These are phyloP conservation scores for Hemibagrus guttatus DNA, from an alignment of 2,797 vertebrate species.

Conservation along the genomic window DNA sequence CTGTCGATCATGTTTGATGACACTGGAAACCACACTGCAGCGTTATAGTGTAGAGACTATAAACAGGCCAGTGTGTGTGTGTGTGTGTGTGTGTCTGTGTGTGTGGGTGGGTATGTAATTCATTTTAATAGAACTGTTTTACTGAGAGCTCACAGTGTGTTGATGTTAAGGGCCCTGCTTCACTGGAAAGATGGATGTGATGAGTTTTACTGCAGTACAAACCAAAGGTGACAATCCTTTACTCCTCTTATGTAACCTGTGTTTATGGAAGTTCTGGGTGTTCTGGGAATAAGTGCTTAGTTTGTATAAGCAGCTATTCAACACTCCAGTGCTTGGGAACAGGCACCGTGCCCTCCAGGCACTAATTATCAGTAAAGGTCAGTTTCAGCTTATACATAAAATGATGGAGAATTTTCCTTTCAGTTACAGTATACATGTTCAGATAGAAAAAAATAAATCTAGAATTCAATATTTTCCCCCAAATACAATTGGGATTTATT, in stretches of 20 bases:
- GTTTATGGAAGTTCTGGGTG: constrained; percentile 36
- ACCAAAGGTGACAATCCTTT: constrained; percentile 25
- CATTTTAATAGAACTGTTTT: constrained; percentile 18
- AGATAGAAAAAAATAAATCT: background rate
- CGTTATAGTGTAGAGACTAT: constrained; percentile 23
- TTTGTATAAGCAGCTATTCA: constrained; percentile 29
- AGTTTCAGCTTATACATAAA: constrained; percentile 14
- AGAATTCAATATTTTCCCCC: background rate
- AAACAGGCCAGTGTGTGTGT: constrained; percentile 37
- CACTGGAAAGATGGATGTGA: constrained; percentile 29
- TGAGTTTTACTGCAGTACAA: constrained; percentile 30
- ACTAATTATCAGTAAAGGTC: constrained; percentile 15
- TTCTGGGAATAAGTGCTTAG: constrained; percentile 29
- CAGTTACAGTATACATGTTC: background rate
- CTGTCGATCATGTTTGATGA: constrained; percentile 59
- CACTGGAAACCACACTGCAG: constrained; percentile 16
- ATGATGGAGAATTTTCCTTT: background rate
- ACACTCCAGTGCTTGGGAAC: constrained; percentile 14
- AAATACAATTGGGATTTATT: background rate
- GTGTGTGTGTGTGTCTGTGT: constrained; percentile 28
- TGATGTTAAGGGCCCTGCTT: constrained; percentile 38
- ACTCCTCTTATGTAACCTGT: constrained; percentile 27
- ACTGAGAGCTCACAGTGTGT: constrained; percentile 24
- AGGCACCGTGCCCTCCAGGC: constrained; percentile 19
- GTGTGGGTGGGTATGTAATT: constrained; percentile 15